Conservation (phyloP, 2,797 vertebrate genomes). For the Brachyrhaphis roseni region DNA sequence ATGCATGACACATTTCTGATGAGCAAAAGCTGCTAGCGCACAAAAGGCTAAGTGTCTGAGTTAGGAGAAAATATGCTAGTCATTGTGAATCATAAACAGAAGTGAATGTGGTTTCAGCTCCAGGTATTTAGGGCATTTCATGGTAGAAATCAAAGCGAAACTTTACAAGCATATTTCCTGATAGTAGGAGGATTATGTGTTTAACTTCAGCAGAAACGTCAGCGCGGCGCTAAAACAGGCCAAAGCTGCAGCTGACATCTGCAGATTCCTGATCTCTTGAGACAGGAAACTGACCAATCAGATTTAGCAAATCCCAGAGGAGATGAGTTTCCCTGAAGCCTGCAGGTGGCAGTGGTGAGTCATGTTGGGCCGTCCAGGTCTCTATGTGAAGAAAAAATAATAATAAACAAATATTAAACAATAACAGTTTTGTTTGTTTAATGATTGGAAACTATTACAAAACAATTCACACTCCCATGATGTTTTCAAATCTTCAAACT, state of each 20-base stretch:
- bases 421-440: too few species aligned
- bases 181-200: neutral
- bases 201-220: slow-evolving; percentile 6
- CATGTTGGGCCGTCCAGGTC: neutral
- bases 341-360: neutral
- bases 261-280: neutral
- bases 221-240: slow-evolving; percentile 25
- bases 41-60: slow-evolving; percentile 51
- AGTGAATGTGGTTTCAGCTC: slow-evolving; percentile 27
- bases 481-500: too few species aligned
- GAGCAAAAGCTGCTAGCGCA: slow-evolving; percentile 44
- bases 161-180: slow-evolving; percentile 7
- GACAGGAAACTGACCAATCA: neutral
- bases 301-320: neutral
- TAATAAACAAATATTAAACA: neutral
- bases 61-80: slow-evolving; percentile 38
- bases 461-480: too few species aligned
- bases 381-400: neutral
- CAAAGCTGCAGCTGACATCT: neutral
- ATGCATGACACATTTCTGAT: slow-evolving; percentile 52
- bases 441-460: too few species aligned
- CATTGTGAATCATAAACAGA: slow-evolving; percentile 49
- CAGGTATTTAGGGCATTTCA: slow-evolving; percentile 18
- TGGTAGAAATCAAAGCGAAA: slow-evolving; percentile 21
- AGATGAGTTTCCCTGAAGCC: neutral